Evolutionary conservation across 1,140 invertebrate genomes (phyloP), one percentile per base, ranked within the genome.

Genomic region (Eumeta japonica): DNA sequence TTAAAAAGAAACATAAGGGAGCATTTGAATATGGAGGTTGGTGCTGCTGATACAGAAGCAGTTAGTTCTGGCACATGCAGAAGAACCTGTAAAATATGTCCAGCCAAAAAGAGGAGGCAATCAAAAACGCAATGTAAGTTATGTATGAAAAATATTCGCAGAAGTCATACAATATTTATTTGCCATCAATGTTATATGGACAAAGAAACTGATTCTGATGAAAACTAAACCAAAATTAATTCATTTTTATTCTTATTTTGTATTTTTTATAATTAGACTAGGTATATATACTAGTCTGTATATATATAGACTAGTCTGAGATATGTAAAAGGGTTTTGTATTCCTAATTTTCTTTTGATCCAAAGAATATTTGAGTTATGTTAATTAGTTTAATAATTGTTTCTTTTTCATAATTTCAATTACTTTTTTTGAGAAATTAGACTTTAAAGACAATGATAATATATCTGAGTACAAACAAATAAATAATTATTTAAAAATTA

Each of bases 81-180:
- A 50, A 41, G 38, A 50, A 50, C 20, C 35, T 50, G 35, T 41
- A 50, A 50, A 50, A 43, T 50, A 46, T 46, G 36, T 14, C 44
- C 36, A 46, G 43, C 37, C 27, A 46, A 44, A 46, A 43, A 46
- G 16, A 50, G 44, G 33, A 49, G 42, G 34, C 35, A 46, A 45
- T 52, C 46, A 42, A 43, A 51, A 28, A 51, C 46, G 29, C 43
- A 52, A 43, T 52, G 49, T 32, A 48, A 29, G 27, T 41, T 16
- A 42, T 44, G 41, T 42, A 24, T 30, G 36, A 52, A 37, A 46
- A 46, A 52, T 44, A 46, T 45, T 52, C 41, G 43, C 40, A 48
- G 49, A 43, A 41, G 38, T 36, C 43, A 46, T 39, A 50, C 48
- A 38, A 50, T 44, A 41, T 52, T 48, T 39, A 43, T 52, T 41